Evolutionary conservation across 2,888 invertebrate species (phyloP), one percentile per base, ranked within the genome.

Genomic region (Atrina japonica): DNA sequence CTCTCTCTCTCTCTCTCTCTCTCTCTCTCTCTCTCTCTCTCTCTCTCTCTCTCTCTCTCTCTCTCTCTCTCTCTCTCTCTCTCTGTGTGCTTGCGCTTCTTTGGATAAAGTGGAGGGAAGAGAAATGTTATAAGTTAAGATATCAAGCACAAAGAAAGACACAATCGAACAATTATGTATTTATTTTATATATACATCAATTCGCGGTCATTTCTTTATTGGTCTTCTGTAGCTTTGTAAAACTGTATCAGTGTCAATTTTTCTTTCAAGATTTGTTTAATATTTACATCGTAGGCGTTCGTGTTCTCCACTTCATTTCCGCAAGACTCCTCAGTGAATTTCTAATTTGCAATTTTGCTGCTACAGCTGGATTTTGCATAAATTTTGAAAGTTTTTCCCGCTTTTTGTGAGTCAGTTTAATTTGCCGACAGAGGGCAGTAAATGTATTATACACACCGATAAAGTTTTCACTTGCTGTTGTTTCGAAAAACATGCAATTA

Each of bases 271-370:
- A n/a, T n/a, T n/a, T n/a, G n/a, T n/a, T n/a, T n/a, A n/a, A 27
- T 41, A 6, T 18, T 73, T 61, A 86, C 59, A 86, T 78, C 2
- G 86, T 86, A 0, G 83, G 84, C 7, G 86, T 84, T 21, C 86
- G 71, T 1, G 82, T 74, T 23, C 85, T 70, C 83, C 84, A 83
- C 40, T 83, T 83, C 47, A 77, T 77, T 56, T 85, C 85, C 1
- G 86, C 83, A 16, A 86, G 72, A 70, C 82, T 84, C 63, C 78
- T 77, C 47, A 85, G 67, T 6, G 85, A 85, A 66, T 86, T 85
- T 53, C 82, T 74, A n/a, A 86, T 83, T 64, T 85, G 84, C 6
- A 86, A 71, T 61, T 85, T 85, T 14, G 84, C 84, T 0, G 83
- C 80, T n/a, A 85, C 82, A 0, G 83, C 83, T 0, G 85, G 85